Evolutionary conservation across 2,888 invertebrate species (phyloP).

Genomic region (Brachyptera risi): DNA sequence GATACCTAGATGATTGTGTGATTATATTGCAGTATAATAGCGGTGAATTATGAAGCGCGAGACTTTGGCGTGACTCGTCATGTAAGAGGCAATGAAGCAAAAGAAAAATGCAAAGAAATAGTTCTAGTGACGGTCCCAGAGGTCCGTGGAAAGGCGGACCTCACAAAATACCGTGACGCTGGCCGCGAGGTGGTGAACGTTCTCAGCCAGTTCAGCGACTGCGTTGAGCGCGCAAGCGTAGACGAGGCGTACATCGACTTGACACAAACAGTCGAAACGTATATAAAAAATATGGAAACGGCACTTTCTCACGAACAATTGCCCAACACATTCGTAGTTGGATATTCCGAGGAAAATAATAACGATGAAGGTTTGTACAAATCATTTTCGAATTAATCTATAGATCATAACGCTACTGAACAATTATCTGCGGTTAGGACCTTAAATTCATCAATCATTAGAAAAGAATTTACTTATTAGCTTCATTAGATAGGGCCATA

Average conservation of each 20-base stretch:
- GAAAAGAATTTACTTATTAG: no score
- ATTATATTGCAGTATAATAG: conserved; percentile 71
- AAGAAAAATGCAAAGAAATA: conserved; percentile 82
- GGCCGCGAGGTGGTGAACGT: conserved; percentile 86
- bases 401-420: no score
- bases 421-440: no score
- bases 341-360: conserved; percentile 42
- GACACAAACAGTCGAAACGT: conserved; percentile 65
- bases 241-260: conserved; percentile 97
- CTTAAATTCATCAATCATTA: no score
- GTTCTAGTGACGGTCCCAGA: conserved; percentile 80
- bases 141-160: conserved; percentile 87
- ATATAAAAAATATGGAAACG: conserved; percentile 38
- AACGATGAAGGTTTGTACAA: conserved; percentile 47
- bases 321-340: conserved; percentile 54
- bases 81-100: conserved; percentile 91
- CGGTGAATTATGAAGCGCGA: conserved; percentile 94
- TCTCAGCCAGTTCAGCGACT: conserved; percentile 69
- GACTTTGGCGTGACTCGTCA: conserved; percentile 83
- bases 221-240: conserved; percentile 89
- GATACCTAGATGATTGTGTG: no score
- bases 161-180: conserved; percentile 86
- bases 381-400: no score
- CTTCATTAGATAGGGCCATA: no score
- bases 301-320: conserved; percentile 49